Conservation (phyloP, 1,140 invertebrate species). For the Pogonomyrmex barbatus region DNA sequence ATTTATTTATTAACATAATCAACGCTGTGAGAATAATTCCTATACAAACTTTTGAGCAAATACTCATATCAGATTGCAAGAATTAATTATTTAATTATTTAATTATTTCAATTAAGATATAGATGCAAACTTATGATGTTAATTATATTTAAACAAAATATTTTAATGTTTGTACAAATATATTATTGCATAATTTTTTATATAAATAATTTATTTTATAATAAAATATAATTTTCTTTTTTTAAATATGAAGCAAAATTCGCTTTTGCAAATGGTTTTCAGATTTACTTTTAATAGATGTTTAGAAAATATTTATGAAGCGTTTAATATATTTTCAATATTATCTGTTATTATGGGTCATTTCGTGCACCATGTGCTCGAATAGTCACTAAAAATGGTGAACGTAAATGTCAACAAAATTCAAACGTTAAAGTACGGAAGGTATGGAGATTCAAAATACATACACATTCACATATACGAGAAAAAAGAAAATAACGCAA, state of each 20-base stretch:
- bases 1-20: constrained; percentile 21
- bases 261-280: neutral
- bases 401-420: constrained; percentile 44
- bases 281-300: constrained; percentile 21
- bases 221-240: neutral
- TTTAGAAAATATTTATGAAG: neutral
- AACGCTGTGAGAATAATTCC: neutral
- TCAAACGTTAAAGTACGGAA: neutral
- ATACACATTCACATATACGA: constrained; percentile 1
- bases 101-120: constrained; percentile 3
- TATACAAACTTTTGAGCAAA: neutral
- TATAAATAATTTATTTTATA: neutral
- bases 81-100: constrained; percentile 1
- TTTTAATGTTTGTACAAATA: too few species aligned
- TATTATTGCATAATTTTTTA: too few species aligned
- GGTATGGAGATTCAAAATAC: constrained; percentile 29
- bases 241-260: neutral
- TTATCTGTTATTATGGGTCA: neutral
- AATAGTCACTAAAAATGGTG: constrained; percentile 22
- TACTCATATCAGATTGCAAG: neutral
- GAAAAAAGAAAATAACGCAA: constrained; percentile 39
- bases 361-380: constrained; percentile 5
- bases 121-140: neutral
- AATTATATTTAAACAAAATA: too few species aligned
- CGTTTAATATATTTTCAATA: neutral